phyloP scores from a whole-genome alignment of 2,888 invertebrate species.

The Nomada ferruginata region DNA sequence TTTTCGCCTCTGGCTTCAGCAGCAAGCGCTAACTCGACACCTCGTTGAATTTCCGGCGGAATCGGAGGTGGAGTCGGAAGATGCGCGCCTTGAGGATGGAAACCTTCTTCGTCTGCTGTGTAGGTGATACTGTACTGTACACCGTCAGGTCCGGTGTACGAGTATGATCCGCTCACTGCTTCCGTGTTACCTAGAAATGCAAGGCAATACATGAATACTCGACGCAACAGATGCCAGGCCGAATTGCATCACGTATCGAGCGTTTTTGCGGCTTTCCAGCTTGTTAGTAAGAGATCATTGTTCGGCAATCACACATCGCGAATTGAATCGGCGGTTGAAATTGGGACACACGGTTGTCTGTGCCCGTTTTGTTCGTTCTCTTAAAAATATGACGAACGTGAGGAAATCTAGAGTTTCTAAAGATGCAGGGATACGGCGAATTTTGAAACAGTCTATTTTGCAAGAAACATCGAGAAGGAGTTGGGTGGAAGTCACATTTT shows the following conservation, averaged over 20 bases:
- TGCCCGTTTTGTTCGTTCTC: not conserved
- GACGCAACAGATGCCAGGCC: slow-evolving; percentile 28
- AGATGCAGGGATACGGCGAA: too few relatives aligned
- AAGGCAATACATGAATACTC: slow-evolving; percentile 15
- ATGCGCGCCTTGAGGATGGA: slow-evolving; percentile 79
- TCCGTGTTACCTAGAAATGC: slow-evolving; percentile 74
- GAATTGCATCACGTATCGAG: slow-evolving; percentile 29
- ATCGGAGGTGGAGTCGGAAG: slow-evolving; percentile 81
- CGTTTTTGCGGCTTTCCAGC: slow-evolving; percentile 36
- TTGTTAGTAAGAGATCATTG: slow-evolving; percentile 32
- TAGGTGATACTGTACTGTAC: slow-evolving; percentile 78
- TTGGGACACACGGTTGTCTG: not conserved
- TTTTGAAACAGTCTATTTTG: not conserved
- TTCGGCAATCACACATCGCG: slow-evolving; percentile 45
- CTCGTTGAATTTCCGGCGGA: slow-evolving; percentile 80
- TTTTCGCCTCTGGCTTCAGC: slow-evolving; percentile 81
- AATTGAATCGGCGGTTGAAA: slow-evolving; percentile 15
- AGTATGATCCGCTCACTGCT: slow-evolving; percentile 79
- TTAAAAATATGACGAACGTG: not conserved
- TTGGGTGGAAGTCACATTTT: slow-evolving; percentile 26
- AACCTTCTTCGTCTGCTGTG: slow-evolving; percentile 80
- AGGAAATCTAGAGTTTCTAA: not conserved
- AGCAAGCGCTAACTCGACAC: slow-evolving; percentile 78
- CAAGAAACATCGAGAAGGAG: not conserved
- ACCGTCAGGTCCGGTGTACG: slow-evolving; percentile 80